A percentile compares a stretch with the other conserved stretches of the same genome.
These are phyloP conservation scores for Connochaetes taurinus DNA, from an alignment of 2,113 vertebrate species.

Conservation along the genomic window DNA sequence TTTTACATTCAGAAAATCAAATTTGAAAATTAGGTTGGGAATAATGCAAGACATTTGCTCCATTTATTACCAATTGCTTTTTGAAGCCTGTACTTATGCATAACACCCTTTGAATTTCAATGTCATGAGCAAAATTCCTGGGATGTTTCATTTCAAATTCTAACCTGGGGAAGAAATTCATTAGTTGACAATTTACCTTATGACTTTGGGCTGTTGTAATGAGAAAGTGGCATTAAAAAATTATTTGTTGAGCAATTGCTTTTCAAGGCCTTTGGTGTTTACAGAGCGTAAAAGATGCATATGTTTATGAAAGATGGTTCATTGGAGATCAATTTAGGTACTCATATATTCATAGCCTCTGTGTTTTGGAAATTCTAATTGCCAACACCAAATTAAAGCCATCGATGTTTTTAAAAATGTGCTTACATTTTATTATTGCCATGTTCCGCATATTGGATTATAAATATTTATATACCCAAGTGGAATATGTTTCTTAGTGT, in stretches of 20 bases:
- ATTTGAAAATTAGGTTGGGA: constrained; percentile 75
- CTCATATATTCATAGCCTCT: constrained; percentile 45
- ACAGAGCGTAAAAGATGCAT: constrained; percentile 40
- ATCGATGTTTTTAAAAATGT: constrained; percentile 38
- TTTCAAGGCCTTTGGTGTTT: constrained; percentile 55
- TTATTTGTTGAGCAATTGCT: constrained; percentile 51
- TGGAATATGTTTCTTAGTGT: neutral
- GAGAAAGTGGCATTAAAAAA: constrained; percentile 43
- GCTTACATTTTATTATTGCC: constrained; percentile 33
- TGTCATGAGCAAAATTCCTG: constrained; percentile 7
- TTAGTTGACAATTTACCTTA: constrained; percentile 34
- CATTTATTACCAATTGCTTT: constrained; percentile 71
- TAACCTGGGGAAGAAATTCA: constrained; percentile 52
- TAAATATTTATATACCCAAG: constrained; percentile 60
- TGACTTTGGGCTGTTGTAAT: constrained; percentile 12
- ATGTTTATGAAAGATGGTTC: constrained; percentile 27
- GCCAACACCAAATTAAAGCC: constrained; percentile 46
- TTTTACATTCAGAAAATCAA: constrained; percentile 66
- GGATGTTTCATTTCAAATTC: constrained; percentile 51
- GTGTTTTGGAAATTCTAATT: constrained; percentile 66
- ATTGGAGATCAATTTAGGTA: constrained; percentile 47
- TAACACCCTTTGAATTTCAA: constrained; percentile 57
- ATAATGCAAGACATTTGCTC: constrained; percentile 12
- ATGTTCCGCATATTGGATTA: neutral
- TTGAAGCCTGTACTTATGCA: constrained; percentile 47